Evolutionary conservation across 1,140 invertebrate genomes (phyloP).

Genomic region (Drosophila ananassae): DNA sequence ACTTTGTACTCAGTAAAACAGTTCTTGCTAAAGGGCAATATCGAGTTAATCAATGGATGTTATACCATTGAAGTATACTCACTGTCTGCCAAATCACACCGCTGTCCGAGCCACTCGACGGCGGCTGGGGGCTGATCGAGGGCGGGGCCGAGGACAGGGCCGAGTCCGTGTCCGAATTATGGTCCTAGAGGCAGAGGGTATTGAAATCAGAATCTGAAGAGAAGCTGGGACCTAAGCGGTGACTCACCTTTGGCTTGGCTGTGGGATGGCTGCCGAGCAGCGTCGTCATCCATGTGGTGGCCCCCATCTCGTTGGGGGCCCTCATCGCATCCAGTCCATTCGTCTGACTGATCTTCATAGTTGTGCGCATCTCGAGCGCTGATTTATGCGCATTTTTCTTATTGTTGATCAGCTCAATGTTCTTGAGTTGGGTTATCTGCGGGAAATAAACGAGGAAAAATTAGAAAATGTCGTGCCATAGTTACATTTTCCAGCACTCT

Average conservation of each 20-base stretch:
- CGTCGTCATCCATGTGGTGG: constrained; percentile 66
- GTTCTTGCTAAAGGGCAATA: no score
- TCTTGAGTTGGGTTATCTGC: constrained; percentile 83
- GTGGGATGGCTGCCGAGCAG: constrained; percentile 54
- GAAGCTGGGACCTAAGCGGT: neutral
- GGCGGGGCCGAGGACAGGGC: constrained; percentile 83
- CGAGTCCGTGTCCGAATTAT: constrained; percentile 83
- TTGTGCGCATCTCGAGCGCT: constrained; percentile 68
- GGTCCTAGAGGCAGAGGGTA: constrained; percentile 45
- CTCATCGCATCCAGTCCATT: constrained; percentile 47
- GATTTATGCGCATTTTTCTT: constrained; percentile 79
- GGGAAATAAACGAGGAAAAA: constrained; percentile 29
- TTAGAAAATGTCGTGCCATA: constrained; percentile 52
- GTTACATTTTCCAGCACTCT: constrained; percentile 45
- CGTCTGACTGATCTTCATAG: constrained; percentile 48
- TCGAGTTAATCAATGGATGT: no score
- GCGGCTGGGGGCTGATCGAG: constrained; percentile 83
- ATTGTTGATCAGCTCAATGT: constrained; percentile 83
- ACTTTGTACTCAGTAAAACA: no score
- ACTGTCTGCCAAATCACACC: constrained; percentile 83
- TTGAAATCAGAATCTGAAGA: constrained; percentile 2
- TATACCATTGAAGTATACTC: constrained; percentile 32
- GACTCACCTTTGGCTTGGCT: constrained; percentile 62
- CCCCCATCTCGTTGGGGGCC: constrained; percentile 36
- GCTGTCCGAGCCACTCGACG: constrained; percentile 72